Conservation (phyloP, 2,888 invertebrate species). For the Danaus chrysippus region DNA sequence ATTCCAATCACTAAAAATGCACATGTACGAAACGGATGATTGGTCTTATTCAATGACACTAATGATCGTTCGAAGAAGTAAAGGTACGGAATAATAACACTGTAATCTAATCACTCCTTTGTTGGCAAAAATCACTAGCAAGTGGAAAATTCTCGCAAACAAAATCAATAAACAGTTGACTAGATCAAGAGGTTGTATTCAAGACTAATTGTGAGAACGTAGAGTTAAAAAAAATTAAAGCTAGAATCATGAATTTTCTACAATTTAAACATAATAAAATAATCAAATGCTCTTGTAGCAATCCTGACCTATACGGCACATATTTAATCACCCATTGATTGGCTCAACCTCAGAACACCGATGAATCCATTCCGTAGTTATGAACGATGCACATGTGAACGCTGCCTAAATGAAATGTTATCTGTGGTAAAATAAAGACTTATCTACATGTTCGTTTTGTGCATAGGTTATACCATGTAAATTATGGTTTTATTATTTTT, state of each 20-base stretch:
- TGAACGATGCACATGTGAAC: slow-evolving; percentile 17
- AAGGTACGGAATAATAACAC: slow-evolving; percentile 44
- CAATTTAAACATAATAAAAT: neutral
- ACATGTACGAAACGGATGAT: slow-evolving; percentile 62
- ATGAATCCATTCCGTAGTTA: slow-evolving; percentile 17
- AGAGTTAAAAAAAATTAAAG: neutral
- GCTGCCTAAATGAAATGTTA: slow-evolving; percentile 11
- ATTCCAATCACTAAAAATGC: slow-evolving; percentile 38
- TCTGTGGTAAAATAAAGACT: slow-evolving; percentile 4
- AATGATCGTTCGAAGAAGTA: slow-evolving; percentile 44
- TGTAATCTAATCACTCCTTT: slow-evolving; percentile 44
- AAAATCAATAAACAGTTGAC: slow-evolving; percentile 57
- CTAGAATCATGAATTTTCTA: neutral
- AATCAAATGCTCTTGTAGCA: slow-evolving; percentile 6
- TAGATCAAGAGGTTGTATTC: slow-evolving; percentile 37
- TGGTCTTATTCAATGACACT: slow-evolving; percentile 61
- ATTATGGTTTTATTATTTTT: neutral
- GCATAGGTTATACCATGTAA: neutral
- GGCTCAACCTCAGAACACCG: slow-evolving; percentile 16
- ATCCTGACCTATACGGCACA: slow-evolving; percentile 40
- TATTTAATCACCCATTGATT: slow-evolving; percentile 50
- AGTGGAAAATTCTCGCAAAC: slow-evolving; percentile 48
- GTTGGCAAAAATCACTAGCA: slow-evolving; percentile 39
- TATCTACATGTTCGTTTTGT: neutral
- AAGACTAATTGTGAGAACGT: slow-evolving; percentile 7